Evolutionary conservation across 2,888 invertebrate genomes (phyloP).

Genomic region (Caenorhabditis uteleia): DNA sequence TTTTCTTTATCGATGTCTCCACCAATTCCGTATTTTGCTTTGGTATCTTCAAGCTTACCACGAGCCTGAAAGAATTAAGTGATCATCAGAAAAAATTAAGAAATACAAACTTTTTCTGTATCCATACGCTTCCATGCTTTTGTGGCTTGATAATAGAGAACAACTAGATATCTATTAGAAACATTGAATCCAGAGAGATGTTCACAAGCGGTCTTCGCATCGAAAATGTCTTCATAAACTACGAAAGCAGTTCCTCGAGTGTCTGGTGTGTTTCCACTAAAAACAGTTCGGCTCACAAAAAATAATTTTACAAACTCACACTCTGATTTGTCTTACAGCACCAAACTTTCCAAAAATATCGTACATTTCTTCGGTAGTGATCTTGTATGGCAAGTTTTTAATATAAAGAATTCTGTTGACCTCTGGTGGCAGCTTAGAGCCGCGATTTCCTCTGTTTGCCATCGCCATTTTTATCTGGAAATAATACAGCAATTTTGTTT

Average conservation of each 20-base stretch:
- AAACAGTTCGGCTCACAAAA: constrained; percentile 10
- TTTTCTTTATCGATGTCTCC: constrained; percentile 69
- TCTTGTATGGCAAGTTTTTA: constrained; percentile 96
- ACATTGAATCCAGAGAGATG: constrained; percentile 98
- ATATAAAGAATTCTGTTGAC: constrained; percentile 96
- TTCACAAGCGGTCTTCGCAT: constrained; percentile 99
- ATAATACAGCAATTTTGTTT: not conserved
- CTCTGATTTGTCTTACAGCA: constrained; percentile 95
- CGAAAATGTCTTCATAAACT: constrained; percentile 99
- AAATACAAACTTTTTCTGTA: constrained; percentile 71
- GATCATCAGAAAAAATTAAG: not conserved
- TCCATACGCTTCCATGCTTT: constrained; percentile 73
- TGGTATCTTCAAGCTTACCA: constrained; percentile 73
- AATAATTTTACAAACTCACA: constrained; percentile 82
- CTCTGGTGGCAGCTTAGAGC: constrained; percentile 86
- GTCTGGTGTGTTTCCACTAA: constrained; percentile 91
- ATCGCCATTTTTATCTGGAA: constrained; percentile 61
- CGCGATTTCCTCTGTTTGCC: constrained; percentile 57
- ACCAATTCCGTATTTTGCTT: constrained; percentile 72
- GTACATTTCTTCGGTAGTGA: constrained; percentile 99
- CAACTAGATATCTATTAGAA: constrained; percentile 97
- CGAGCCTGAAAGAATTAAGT: constrained; percentile 67
- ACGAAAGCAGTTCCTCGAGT: constrained; percentile 98
- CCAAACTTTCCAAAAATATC: constrained; percentile 99
- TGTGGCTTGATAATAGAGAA: constrained; percentile 87